phyloP scores from a whole-genome alignment of 2,797 vertebrate genomes.

The Channa striata region DNA sequence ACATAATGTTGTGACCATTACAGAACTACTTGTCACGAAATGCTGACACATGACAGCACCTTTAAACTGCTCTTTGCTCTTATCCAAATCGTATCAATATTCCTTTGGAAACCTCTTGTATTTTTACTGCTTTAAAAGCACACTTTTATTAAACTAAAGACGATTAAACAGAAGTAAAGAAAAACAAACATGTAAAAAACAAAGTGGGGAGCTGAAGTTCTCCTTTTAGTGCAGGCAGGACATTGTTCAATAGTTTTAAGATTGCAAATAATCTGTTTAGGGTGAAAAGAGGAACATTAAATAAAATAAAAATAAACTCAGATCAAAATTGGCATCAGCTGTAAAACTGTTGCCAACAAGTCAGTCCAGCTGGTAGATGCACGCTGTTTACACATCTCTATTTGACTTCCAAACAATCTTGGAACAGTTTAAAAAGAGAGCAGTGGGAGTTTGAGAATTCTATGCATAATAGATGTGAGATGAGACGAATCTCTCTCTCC shows the following conservation, averaged over 20 bases:
- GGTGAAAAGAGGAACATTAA: conserved; percentile 38
- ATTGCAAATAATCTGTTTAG: conserved; percentile 22
- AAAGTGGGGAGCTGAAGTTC: not conserved
- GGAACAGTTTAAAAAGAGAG: conserved; percentile 70
- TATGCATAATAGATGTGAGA: conserved; percentile 69
- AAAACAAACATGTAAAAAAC: not conserved
- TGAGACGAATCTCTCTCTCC: conserved; percentile 46
- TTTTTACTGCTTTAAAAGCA: conserved; percentile 20
- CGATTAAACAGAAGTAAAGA: not conserved
- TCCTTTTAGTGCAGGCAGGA: not conserved
- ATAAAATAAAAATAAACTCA: conserved; percentile 57
- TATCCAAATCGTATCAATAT: conserved; percentile 3
- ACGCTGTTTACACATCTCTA: conserved; percentile 70
- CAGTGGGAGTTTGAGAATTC: conserved; percentile 58
- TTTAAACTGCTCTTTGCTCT: conserved; percentile 5
- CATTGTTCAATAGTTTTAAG: conserved; percentile 23
- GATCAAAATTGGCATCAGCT: conserved; percentile 51
- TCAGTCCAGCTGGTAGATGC: conserved; percentile 62
- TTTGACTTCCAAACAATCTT: conserved; percentile 77
- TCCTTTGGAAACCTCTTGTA: conserved; percentile 27
- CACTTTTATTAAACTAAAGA: conserved; percentile 9
- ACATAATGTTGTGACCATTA: not conserved
- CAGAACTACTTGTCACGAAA: not conserved
- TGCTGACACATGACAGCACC: not conserved
- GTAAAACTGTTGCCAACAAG: conserved; percentile 56